Percentiles rank a stretch among this genome's conserved stretches.
These are phyloP conservation scores for Tenebrosternarchus preto DNA, from an alignment of 2,113 vertebrate genomes.

Conservation along the genomic window DNA sequence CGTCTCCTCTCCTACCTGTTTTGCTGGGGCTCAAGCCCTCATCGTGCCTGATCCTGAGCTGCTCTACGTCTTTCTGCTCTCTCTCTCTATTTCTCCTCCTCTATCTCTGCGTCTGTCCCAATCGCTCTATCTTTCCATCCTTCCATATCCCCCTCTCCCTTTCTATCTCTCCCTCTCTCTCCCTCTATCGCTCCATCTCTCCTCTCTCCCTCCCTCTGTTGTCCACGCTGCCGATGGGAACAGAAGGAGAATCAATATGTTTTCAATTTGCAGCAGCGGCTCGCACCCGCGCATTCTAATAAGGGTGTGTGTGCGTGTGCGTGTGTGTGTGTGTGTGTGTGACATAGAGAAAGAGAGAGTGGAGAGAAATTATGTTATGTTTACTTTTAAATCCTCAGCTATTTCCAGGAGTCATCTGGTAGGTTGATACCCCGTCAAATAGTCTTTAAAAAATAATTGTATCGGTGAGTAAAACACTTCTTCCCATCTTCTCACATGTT, in stretches of 20 bases:
- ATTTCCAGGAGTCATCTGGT: conserved; percentile 19
- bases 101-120: conserved; percentile 25
- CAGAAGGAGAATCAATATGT: conserved; percentile 64
- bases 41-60: conserved; percentile 18
- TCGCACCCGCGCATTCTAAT: conserved; percentile 64
- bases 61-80: conserved; percentile 22
- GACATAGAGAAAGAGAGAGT: conserved; percentile 11
- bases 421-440: background rate
- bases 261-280: conserved; percentile 69
- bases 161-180: conserved; percentile 53
- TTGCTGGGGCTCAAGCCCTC: background rate
- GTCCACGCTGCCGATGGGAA: conserved; percentile 45
- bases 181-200: conserved; percentile 41
- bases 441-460: conserved; percentile 9
- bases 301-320: conserved; percentile 43
- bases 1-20: background rate
- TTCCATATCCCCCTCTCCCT: background rate
- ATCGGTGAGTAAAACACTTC: background rate
- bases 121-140: conserved; percentile 16
- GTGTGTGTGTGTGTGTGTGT: conserved; percentile 19
- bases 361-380: conserved; percentile 21
- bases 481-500: background rate
- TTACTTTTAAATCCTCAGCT: conserved; percentile 10
- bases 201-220: conserved; percentile 39
- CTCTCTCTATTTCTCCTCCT: conserved; percentile 54